phyloP scores from a whole-genome alignment of 2,888 invertebrate species.

The Brachypalpus laphriformis region DNA sequence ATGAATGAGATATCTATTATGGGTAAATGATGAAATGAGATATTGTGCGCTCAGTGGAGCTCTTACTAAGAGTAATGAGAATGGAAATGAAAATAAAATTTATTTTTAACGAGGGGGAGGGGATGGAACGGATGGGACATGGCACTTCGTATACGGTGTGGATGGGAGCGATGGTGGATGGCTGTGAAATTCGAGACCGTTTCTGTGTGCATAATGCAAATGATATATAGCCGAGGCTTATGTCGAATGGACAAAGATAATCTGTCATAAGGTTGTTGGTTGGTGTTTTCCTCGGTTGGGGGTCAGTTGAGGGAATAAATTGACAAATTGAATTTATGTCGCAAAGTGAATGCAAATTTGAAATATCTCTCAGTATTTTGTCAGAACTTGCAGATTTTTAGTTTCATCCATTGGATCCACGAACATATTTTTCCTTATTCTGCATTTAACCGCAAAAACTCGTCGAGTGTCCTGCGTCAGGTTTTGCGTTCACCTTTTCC shows the following conservation, averaged over 20 bases:
- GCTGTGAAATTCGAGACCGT: constrained; percentile 9
- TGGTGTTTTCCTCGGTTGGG: neutral
- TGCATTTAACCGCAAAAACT: too few relatives aligned
- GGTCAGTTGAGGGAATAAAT: neutral
- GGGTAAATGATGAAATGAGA: constrained; percentile 58
- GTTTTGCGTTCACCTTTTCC: too few relatives aligned
- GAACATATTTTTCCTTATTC: too few relatives aligned
- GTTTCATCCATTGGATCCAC: too few relatives aligned
- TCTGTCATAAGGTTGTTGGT: neutral
- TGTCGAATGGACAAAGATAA: neutral
- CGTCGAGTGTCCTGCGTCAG: too few relatives aligned
- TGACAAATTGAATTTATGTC: neutral
- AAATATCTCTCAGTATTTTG: too few relatives aligned
- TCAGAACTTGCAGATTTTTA: too few relatives aligned
- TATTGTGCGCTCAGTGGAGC: constrained; percentile 36
- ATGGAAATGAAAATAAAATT: constrained; percentile 26
- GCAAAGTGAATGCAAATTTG: neutral
- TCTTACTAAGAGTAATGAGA: constrained; percentile 17
- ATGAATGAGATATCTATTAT: constrained; percentile 53
- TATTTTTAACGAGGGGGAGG: constrained; percentile 9
- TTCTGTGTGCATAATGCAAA: constrained; percentile 8
- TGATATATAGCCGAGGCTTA: neutral
- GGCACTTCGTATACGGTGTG: too few relatives aligned
- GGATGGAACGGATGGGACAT: too few relatives aligned
- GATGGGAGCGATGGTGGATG: neutral